phyloP scores from a whole-genome alignment of 2,797 vertebrate species.

The Loriculus beryllinus region DNA sequence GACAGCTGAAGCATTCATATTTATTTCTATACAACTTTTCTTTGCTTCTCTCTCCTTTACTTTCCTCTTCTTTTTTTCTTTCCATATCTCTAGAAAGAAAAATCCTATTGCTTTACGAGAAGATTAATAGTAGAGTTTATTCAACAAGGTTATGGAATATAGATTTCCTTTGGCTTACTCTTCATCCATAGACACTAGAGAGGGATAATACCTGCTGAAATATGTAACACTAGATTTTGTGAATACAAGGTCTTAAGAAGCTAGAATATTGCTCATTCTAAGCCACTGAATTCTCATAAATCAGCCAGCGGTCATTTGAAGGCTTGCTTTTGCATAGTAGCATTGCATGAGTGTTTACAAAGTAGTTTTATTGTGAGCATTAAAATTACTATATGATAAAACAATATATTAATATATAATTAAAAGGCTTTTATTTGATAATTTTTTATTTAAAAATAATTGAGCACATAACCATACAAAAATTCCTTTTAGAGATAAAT shows the following conservation, averaged over 20 bases:
- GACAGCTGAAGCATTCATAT: neutral
- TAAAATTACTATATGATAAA: neutral
- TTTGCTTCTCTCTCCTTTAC: neutral
- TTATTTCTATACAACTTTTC: neutral
- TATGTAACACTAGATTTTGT: neutral
- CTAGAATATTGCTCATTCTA: neutral
- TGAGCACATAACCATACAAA: neutral
- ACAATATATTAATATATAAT: neutral
- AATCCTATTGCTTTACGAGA: neutral
- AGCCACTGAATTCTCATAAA: neutral
- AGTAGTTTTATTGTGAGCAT: neutral
- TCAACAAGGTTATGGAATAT: neutral
- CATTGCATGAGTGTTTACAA: neutral
- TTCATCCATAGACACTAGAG: neutral
- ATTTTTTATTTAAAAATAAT: neutral
- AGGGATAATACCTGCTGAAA: neutral
- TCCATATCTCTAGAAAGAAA: neutral
- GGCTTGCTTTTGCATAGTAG: neutral
- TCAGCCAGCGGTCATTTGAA: neutral
- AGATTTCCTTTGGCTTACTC: neutral
- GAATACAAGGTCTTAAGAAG: neutral
- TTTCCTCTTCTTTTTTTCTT: neutral
- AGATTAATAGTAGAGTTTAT: neutral
- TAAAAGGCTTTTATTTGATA: neutral
- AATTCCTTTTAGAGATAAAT: neutral